These are phyloP conservation scores for Belonocnema kinseyi DNA, from an alignment of 1,140 invertebrate genomes.

Conservation along the genomic window DNA sequence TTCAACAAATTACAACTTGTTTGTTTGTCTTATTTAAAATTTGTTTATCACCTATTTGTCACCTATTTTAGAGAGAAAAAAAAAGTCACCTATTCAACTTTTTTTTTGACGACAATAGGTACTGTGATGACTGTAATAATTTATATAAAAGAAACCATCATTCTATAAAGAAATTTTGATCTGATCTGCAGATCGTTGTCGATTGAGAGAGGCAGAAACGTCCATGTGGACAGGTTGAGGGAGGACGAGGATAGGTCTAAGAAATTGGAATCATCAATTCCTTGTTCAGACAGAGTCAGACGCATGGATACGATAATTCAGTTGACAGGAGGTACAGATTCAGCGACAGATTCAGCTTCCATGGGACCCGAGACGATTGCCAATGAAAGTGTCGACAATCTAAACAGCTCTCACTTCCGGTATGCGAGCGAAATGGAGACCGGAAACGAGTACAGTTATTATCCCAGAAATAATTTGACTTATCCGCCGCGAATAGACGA, in stretches of 20 bases:
- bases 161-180: conserved; percentile 21
- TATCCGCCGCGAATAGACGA: conserved; percentile 72
- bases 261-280: conserved; percentile 41
- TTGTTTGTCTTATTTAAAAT: too few species aligned
- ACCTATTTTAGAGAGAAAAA: too few species aligned
- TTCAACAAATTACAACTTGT: too few species aligned
- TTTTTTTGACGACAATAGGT: too few species aligned
- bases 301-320: conserved; percentile 72
- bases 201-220: conserved; percentile 49
- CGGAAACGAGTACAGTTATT: conserved; percentile 67
- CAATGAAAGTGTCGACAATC: conserved; percentile 47
- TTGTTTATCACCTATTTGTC: too few species aligned
- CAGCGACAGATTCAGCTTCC: conserved; percentile 47
- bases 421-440: conserved; percentile 59
- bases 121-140: too few species aligned
- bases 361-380: conserved; percentile 58
- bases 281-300: conserved; percentile 58
- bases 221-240: conserved; percentile 45
- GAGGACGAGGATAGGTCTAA: conserved; percentile 46
- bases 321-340: conserved; percentile 55
- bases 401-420: conserved; percentile 57
- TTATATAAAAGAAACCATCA: neutral
- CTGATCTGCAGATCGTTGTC: conserved; percentile 64
- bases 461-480: conserved; percentile 70
- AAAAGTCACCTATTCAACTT: too few species aligned